phyloP scores from a whole-genome alignment of 2,797 vertebrate genomes.

The Caiman crocodilus region DNA sequence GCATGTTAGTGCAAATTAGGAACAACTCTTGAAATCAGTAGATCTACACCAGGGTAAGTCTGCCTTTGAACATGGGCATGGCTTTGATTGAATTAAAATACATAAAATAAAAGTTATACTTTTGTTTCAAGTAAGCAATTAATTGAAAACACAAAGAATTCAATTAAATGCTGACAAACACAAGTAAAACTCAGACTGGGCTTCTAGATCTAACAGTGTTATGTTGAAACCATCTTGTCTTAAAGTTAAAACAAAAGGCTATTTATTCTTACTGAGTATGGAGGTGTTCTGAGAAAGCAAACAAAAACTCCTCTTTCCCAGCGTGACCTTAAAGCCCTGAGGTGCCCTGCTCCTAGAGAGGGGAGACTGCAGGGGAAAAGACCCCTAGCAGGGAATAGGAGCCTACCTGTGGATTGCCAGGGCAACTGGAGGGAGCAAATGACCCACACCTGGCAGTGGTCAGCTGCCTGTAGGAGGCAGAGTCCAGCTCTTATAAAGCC shows the following conservation, averaged over 20 bases:
- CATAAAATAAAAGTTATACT: too few species aligned
- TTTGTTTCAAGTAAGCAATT: conserved; percentile 54
- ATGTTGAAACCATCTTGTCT: conserved; percentile 47
- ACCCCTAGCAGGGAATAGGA: too few species aligned
- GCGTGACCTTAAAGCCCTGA: neutral
- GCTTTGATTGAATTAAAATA: conserved; percentile 60
- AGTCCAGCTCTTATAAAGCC: too few species aligned
- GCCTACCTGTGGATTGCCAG: too few species aligned
- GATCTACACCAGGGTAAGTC: neutral
- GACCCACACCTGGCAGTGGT: too few species aligned
- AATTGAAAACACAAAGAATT: conserved; percentile 51
- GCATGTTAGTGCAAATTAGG: neutral
- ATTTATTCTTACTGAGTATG: neutral
- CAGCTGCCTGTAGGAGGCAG: too few species aligned
- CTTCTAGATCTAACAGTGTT: neutral
- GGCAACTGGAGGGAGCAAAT: too few species aligned
- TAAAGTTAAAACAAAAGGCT: neutral
- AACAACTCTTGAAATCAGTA: conserved; percentile 1
- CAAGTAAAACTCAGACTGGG: conserved; percentile 42
- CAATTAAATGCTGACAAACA: conserved; percentile 71
- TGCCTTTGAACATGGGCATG: conserved; percentile 5
- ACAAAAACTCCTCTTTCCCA: neutral
- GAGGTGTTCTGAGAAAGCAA: conserved; percentile 12
- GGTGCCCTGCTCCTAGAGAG: too few species aligned
- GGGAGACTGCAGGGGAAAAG: too few species aligned